Conservation (phyloP, 2,888 invertebrate genomes). For the Agrypnus murinus region DNA sequence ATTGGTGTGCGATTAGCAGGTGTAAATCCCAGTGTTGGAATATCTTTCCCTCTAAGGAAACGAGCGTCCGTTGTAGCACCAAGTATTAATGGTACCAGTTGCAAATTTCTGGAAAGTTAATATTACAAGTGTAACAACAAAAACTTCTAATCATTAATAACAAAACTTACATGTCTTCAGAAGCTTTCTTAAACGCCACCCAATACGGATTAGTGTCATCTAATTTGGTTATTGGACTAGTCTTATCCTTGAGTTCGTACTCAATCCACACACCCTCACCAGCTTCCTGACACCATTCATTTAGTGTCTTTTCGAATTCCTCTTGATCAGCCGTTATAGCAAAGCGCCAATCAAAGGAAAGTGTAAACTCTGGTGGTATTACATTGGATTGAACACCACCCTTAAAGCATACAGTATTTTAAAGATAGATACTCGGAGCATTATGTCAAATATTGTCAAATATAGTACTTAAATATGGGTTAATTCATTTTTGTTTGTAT, state of each 20-base stretch:
- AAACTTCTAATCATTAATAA: no score
- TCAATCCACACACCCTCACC: constrained; percentile 75
- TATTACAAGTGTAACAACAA: no score
- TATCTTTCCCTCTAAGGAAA: not conserved
- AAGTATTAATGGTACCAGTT: not conserved
- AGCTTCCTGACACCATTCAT: constrained; percentile 73
- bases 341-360: constrained; percentile 84
- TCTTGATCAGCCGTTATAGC: constrained; percentile 77
- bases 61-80: not conserved
- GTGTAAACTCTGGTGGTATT: constrained; percentile 86
- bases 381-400: constrained; percentile 95
- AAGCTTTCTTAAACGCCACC: constrained; percentile 74
- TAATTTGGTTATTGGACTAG: constrained; percentile 72
- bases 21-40: not conserved
- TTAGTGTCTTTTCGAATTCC: constrained; percentile 74
- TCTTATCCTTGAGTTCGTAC: constrained; percentile 74
- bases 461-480: not conserved
- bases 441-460: not conserved
- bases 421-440: no score
- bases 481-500: no score
- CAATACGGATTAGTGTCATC: constrained; percentile 76
- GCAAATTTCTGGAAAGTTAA: not conserved
- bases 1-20: not conserved
- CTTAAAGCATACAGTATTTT: constrained; percentile 65
- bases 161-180: constrained; percentile 69